Conservation (phyloP, 2,888 invertebrate genomes). For the Minunthozetes semirufus region DNA sequence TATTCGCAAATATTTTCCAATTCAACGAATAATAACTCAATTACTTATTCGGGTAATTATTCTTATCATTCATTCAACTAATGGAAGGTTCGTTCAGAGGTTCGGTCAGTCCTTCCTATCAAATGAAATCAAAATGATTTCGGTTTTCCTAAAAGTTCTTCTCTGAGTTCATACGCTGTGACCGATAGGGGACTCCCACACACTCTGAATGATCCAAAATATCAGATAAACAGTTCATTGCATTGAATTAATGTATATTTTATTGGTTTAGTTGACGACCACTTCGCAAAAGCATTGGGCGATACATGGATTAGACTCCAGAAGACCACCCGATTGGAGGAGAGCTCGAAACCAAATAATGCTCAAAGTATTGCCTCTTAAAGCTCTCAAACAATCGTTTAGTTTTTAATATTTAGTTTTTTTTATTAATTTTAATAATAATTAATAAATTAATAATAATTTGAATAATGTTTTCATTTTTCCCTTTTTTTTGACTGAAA, state of each 20-base stretch:
- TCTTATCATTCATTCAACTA: neutral
- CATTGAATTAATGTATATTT: neutral
- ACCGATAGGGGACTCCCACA: no score
- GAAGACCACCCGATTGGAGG: conserved; percentile 23
- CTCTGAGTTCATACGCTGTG: neutral
- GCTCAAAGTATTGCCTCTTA: conserved; percentile 29
- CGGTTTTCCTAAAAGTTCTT: neutral
- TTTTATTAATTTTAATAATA: no score
- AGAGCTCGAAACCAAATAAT: conserved; percentile 20
- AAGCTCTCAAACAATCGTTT: no score
- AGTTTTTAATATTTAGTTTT: neutral
- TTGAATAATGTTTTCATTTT: neutral
- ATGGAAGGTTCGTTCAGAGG: no score
- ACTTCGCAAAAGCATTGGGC: conserved; percentile 77
- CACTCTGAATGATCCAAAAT: neutral
- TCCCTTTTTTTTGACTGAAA: neutral
- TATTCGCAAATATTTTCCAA: conserved; percentile 45
- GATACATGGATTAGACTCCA: conserved; percentile 64
- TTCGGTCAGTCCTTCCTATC: no score
- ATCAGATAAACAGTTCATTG: neutral
- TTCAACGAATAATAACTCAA: conserved; percentile 5
- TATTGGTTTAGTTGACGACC: conserved; percentile 66
- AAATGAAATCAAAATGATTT: no score
- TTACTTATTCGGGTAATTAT: conserved; percentile 35
- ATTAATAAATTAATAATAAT: neutral